A percentile compares a stretch with the other conserved stretches of the same genome.
phyloP scores from a whole-genome alignment of 1,140 invertebrate genomes.

The Brachionus manjavacas region DNA sequence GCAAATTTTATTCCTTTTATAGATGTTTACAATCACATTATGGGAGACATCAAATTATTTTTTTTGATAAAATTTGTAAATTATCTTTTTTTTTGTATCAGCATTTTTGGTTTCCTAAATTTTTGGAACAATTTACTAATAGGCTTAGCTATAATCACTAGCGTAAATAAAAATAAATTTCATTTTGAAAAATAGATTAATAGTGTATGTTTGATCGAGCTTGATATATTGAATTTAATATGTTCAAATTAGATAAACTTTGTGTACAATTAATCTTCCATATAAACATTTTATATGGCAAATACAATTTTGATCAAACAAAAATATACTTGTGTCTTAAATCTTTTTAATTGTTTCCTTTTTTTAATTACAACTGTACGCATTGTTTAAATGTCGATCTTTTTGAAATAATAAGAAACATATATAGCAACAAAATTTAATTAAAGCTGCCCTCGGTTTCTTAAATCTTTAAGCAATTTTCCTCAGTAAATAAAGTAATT shows the following conservation, averaged over 20 bases:
- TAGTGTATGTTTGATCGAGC: neutral
- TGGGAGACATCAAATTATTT: too few species aligned
- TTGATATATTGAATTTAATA: neutral
- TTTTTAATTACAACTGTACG: neutral
- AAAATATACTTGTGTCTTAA: neutral
- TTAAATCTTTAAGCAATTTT: neutral
- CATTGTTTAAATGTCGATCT: neutral
- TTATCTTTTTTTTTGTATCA: too few species aligned
- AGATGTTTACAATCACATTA: too few species aligned
- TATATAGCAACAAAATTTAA: neutral
- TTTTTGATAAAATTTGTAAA: too few species aligned
- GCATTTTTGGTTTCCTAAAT: too few species aligned
- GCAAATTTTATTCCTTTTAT: too few species aligned
- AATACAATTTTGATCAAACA: neutral
- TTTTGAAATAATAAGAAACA: neutral
- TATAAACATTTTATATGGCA: neutral
- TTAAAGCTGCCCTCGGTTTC: neutral
- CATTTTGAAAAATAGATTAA: neutral
- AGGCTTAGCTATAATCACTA: too few species aligned
- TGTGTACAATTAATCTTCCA: neutral
- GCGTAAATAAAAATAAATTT: too few species aligned
- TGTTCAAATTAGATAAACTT: neutral
- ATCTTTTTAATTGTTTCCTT: neutral
- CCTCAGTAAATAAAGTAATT: neutral
- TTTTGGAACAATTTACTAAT: too few species aligned